These are phyloP conservation scores for Spilogale gracilis DNA, from an alignment of 2,113 vertebrate genomes.

Conservation along the genomic window DNA sequence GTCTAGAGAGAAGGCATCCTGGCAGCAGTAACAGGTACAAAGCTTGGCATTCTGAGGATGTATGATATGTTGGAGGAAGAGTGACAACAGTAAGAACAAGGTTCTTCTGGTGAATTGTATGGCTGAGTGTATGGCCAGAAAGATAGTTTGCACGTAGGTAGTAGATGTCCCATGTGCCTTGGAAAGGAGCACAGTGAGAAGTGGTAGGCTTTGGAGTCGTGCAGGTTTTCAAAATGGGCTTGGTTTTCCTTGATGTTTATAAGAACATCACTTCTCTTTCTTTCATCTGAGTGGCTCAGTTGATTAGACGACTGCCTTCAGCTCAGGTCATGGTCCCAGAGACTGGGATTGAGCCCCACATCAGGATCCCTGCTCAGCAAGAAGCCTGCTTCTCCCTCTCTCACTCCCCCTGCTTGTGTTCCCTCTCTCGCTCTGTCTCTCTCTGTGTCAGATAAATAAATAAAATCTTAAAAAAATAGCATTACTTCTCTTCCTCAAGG, in stretches of 20 bases:
- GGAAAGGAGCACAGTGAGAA: background rate
- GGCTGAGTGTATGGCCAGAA: background rate
- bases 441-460: no score
- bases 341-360: no score
- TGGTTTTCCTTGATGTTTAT: background rate
- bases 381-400: no score
- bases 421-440: no score
- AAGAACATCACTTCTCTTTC: background rate
- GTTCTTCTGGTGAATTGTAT: background rate
- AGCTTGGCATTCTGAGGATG: background rate
- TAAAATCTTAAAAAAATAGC: no score
- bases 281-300: background rate
- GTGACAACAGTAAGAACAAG: accelerated
- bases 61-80: accelerated
- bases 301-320: no score
- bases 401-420: no score
- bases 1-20: background rate
- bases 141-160: background rate
- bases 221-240: background rate
- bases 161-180: background rate
- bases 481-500: background rate
- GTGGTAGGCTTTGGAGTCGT: background rate
- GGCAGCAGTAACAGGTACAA: no score
- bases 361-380: no score
- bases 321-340: no score